A percentile compares a stretch with the other conserved stretches of the same genome.
These are phyloP conservation scores for Lycophotia porphyrea DNA, from an alignment of 2,888 invertebrate species.

Conservation along the genomic window DNA sequence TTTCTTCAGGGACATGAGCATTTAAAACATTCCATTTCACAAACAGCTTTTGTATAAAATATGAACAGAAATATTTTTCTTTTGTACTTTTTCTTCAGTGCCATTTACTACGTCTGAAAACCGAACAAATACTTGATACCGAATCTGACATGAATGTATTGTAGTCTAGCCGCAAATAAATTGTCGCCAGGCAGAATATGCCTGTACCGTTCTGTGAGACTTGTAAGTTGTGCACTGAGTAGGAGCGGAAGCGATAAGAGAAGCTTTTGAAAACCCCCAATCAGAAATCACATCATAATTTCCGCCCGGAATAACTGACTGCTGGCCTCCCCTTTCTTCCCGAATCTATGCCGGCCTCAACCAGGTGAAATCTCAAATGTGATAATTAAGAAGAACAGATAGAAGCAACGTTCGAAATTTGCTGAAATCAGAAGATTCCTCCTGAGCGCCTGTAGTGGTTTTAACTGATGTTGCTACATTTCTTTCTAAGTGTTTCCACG, in stretches of 20 bases:
- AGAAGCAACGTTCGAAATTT: background rate
- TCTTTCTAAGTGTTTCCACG: background rate
- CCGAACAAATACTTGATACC: conserved; percentile 48
- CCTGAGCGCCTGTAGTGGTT: background rate
- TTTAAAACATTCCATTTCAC: conserved; percentile 16
- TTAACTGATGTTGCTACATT: background rate
- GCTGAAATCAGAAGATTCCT: background rate
- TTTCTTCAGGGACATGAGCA: background rate
- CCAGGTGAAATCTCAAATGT: background rate
- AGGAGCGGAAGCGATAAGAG: background rate
- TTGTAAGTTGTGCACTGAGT: background rate
- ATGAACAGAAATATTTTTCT: conserved; percentile 18
- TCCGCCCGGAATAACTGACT: background rate
- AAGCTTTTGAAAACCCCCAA: background rate
- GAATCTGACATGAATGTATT: conserved; percentile 26
- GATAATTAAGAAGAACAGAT: no score
- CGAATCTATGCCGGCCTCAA: background rate
- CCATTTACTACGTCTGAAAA: conserved; percentile 35
- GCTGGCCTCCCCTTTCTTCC: background rate
- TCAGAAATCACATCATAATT: background rate
- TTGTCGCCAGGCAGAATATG: conserved; percentile 25
- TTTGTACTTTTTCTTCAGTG: conserved; percentile 2
- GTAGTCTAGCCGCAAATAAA: conserved; percentile 39
- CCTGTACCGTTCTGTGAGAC: conserved; percentile 11
- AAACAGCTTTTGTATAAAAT: conserved; percentile 1